These are phyloP conservation scores for Carcinoscorpius rotundicauda DNA, from an alignment of 1,140 invertebrate genomes.

Conservation along the genomic window DNA sequence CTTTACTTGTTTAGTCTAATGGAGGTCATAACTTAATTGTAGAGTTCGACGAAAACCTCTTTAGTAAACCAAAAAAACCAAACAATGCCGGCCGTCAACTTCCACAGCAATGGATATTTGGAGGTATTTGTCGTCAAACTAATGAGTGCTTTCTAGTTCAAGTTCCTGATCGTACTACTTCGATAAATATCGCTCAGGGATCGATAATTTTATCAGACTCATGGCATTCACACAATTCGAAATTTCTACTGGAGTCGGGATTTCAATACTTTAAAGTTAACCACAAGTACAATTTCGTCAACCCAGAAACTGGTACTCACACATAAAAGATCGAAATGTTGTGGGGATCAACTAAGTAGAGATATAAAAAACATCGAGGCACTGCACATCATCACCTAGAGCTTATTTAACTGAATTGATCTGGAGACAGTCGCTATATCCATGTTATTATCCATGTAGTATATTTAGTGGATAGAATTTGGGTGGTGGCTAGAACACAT, in stretches of 20 bases:
- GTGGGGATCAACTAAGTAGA: conserved; percentile 1
- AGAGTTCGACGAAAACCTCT: conserved; percentile 11
- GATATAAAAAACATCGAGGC: conserved; percentile 4
- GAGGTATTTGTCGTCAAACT: conserved; percentile 5
- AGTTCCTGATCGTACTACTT: conserved; percentile 3
- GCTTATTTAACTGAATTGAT: too few species aligned
- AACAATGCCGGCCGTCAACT: conserved; percentile 6
- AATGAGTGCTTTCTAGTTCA: conserved; percentile 4
- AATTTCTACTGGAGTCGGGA: conserved; percentile 1
- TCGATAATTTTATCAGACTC: conserved; percentile 5
- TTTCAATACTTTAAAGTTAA: conserved; percentile 12
- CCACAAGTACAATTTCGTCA: conserved; percentile 13
- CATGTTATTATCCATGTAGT: too few species aligned
- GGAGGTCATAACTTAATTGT: conserved; percentile 8
- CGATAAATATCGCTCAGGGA: background rate
- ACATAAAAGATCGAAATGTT: conserved; percentile 9
- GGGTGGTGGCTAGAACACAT: too few species aligned
- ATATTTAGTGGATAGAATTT: too few species aligned
- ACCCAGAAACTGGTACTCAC: conserved; percentile 13
- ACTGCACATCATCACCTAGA: too few species aligned
- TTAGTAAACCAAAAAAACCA: conserved; percentile 3
- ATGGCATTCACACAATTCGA: conserved; percentile 1
- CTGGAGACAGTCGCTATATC: too few species aligned
- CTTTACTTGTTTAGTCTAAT: background rate
- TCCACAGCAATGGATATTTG: conserved; percentile 8